Percentiles rank a stretch among this genome's conserved stretches.
phyloP scores from a whole-genome alignment of 2,113 vertebrate species.

The Casuarius casuarius region DNA sequence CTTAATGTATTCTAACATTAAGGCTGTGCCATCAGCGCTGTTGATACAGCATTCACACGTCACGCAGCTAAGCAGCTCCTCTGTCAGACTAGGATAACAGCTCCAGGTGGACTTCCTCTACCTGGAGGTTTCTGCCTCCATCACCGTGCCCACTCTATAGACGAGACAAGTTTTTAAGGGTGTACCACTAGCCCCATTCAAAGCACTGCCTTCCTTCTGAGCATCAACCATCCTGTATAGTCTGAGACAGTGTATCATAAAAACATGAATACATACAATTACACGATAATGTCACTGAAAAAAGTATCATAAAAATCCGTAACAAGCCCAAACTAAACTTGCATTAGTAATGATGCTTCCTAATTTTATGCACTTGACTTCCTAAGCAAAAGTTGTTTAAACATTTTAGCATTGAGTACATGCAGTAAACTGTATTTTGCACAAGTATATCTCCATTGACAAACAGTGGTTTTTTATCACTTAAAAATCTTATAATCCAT shows the following conservation, averaged over 20 bases:
- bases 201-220: not conserved
- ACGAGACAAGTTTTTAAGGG: not conserved
- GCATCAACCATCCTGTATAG: too few species aligned
- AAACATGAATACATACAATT: not conserved
- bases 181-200: not conserved
- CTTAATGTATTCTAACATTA: not conserved
- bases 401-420: not conserved
- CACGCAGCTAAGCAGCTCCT: not conserved
- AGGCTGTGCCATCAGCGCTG: not conserved
- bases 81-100: not conserved
- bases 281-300: not conserved
- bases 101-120: not conserved
- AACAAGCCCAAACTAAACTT: not conserved
- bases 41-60: not conserved
- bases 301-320: not conserved
- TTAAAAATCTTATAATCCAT: not conserved
- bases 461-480: not conserved
- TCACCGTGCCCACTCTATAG: not conserved
- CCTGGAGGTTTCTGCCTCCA: not conserved
- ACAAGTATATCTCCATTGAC: not conserved
- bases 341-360: not conserved
- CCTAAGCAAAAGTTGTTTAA: not conserved
- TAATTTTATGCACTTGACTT: not conserved
- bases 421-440: not conserved
- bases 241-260: not conserved